phyloP scores from a whole-genome alignment of 2,888 invertebrate genomes.

The Synergus laeviventris region DNA sequence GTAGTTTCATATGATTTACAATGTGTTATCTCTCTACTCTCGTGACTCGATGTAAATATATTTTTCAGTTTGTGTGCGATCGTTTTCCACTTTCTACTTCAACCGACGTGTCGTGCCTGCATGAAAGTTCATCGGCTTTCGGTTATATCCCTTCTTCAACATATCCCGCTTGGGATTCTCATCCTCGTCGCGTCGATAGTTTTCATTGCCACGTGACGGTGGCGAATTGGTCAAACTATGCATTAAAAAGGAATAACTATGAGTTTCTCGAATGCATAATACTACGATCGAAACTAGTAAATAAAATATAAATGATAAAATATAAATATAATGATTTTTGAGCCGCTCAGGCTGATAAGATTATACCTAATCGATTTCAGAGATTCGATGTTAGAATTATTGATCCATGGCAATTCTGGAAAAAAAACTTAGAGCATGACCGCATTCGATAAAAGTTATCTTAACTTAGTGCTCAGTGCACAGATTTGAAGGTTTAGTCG shows the following conservation, averaged over 20 bases:
- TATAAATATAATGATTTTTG: too few species aligned
- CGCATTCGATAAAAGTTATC: not conserved
- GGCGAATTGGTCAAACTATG: constrained; percentile 17
- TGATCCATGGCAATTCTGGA: not conserved
- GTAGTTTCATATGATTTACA: not conserved
- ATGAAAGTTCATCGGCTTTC: constrained; percentile 37
- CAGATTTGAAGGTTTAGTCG: constrained; percentile 6
- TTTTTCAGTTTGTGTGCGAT: not conserved
- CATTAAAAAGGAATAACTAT: constrained; percentile 5
- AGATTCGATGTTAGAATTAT: not conserved
- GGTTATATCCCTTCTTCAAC: constrained; percentile 30
- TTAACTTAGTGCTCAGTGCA: not conserved
- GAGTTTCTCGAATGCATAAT: not conserved
- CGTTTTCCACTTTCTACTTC: constrained; percentile 39
- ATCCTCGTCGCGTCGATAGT: constrained; percentile 34
- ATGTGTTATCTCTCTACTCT: not conserved
- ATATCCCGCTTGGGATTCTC: constrained; percentile 26
- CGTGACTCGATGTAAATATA: not conserved
- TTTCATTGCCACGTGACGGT: constrained; percentile 22
- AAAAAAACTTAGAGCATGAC: not conserved
- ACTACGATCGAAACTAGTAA: not conserved
- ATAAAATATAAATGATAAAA: too few species aligned
- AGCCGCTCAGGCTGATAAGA: not conserved
- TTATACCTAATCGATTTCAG: not conserved
- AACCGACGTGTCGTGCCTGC: constrained; percentile 17